A percentile compares a stretch with the other conserved stretches of the same genome.
phyloP scores from a whole-genome alignment of 2,888 invertebrate species.

The Sicus ferrugineus region DNA sequence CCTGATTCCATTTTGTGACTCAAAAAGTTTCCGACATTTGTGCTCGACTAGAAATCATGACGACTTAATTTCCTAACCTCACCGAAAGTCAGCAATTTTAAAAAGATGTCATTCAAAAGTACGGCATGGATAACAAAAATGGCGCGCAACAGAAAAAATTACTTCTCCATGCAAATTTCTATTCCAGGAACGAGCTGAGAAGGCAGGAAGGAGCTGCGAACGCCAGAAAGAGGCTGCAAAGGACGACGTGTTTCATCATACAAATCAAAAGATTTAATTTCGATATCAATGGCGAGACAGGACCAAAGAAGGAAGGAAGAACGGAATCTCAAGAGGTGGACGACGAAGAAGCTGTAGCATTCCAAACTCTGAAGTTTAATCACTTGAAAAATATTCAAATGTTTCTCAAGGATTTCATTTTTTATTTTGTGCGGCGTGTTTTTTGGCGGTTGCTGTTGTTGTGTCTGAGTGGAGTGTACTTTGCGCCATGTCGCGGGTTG shows the following conservation, averaged over 20 bases:
- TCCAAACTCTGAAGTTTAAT: slow-evolving; percentile 26
- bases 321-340: not conserved
- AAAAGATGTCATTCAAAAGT: slow-evolving; percentile 22
- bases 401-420: slow-evolving; percentile 16
- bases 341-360: not conserved
- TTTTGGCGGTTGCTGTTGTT: slow-evolving; percentile 22
- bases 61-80: not conserved
- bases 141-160: slow-evolving; percentile 19
- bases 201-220: too few relatives aligned
- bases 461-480: slow-evolving; percentile 27
- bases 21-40: not conserved
- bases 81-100: slow-evolving; percentile 11
- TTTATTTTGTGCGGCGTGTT: slow-evolving; percentile 2
- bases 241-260: slow-evolving; percentile 30
- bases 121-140: slow-evolving; percentile 10
- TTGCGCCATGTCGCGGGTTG: not conserved
- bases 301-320: slow-evolving; percentile 14
- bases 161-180: slow-evolving; percentile 29
- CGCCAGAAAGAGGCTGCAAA: not conserved
- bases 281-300: slow-evolving; percentile 30
- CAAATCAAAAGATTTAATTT: slow-evolving; percentile 34
- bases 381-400: slow-evolving; percentile 35
- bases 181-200: not conserved
- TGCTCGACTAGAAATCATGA: not conserved
- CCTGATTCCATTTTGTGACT: not conserved